Base-by-base conservation (phyloP, 2,113 vertebrate genomes). In the Mesoclemmys tuberculata region DNA sequence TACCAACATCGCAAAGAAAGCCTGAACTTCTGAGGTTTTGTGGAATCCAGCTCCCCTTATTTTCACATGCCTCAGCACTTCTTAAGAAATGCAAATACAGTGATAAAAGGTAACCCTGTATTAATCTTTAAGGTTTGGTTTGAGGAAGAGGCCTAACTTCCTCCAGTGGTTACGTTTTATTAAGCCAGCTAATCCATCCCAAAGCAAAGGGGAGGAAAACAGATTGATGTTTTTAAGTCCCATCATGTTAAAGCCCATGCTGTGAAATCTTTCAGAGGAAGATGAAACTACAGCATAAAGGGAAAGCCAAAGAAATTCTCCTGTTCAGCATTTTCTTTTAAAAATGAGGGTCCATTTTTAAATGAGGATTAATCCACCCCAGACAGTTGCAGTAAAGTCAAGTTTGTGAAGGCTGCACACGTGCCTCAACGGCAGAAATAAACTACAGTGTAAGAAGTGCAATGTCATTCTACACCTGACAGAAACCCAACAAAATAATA, bases 401-500 rank as follows among this genome's bases (percentile, higher is more conserved):
- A 44, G 81, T 90, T 88, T 80, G 68, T 85, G 48, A 89, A 80
- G 1, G 77, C 44, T 68, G 52, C 19, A 35, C 12, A 26, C n/a
- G 13, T 0, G 1, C 48, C 2, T 44, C n/a, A 75, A 58, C 35
- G 31, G 68, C 41, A 91, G 93, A 90, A 88, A 49, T 55, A 94
- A 94, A 19, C 48, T 68, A 54, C 48, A 6, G 8, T 2, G 11
- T 29, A 91, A 58, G 87, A 94, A 83, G 77, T 49, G 11, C 19
- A 13, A 26, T 71, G 54, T 31, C n/a, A 19, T 77, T 88, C 85
- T 0, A 1, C 79, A 77, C 10, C 71, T 78, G 78, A 64, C 14
- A 84, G 49, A 89, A 89, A 90, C 49, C 54, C 48, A 90, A 85
- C 87, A 78, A 49, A 22, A 2, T 54, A 9, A 27, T 46, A 95